Percentiles rank a stretch among this genome's conserved stretches.
phyloP scores from a whole-genome alignment of 2,113 vertebrate genomes.

The Pseudorhombus dupliciocellatus region DNA sequence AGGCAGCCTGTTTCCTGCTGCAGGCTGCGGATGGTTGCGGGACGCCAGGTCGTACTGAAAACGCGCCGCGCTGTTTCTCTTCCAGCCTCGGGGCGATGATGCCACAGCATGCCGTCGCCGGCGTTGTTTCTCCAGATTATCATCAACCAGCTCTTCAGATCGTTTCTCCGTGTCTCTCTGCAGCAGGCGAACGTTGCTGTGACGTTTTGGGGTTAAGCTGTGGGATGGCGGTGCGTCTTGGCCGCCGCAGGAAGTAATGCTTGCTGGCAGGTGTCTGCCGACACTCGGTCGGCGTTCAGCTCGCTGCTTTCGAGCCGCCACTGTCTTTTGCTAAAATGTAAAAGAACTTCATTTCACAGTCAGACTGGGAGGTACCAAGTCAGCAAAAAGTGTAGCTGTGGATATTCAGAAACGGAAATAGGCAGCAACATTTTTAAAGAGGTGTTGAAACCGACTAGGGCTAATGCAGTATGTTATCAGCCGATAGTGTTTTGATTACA shows the following conservation, averaged over 20 bases:
- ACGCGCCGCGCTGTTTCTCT: conserved; percentile 25
- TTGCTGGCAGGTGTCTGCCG: conserved; percentile 33
- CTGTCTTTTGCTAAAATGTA: neutral
- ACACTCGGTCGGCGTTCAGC: conserved; percentile 15
- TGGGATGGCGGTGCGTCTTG: conserved; percentile 17
- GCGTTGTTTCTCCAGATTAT: conserved; percentile 46
- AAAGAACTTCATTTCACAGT: neutral
- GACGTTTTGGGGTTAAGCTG: conserved; percentile 73
- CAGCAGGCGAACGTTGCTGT: conserved; percentile 8
- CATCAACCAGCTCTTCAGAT: conserved; percentile 46
- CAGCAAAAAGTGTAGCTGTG: too few species aligned
- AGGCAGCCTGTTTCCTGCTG: conserved; percentile 4
- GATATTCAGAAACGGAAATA: too few species aligned
- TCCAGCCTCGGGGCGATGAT: conserved; percentile 37
- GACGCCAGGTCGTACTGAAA: conserved; percentile 18
- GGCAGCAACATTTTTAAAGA: too few species aligned
- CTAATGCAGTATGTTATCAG: too few species aligned
- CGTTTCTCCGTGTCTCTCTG: conserved; percentile 15
- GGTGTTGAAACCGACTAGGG: too few species aligned
- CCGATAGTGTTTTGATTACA: too few species aligned
- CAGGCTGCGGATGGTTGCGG: conserved; percentile 26
- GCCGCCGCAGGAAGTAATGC: conserved; percentile 35
- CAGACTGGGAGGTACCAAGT: too few species aligned
- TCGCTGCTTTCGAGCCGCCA: neutral
- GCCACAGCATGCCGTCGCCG: conserved; percentile 44